Evolutionary conservation across 1,140 invertebrate genomes (phyloP).

Genomic region (Diachasma alloeum): DNA sequence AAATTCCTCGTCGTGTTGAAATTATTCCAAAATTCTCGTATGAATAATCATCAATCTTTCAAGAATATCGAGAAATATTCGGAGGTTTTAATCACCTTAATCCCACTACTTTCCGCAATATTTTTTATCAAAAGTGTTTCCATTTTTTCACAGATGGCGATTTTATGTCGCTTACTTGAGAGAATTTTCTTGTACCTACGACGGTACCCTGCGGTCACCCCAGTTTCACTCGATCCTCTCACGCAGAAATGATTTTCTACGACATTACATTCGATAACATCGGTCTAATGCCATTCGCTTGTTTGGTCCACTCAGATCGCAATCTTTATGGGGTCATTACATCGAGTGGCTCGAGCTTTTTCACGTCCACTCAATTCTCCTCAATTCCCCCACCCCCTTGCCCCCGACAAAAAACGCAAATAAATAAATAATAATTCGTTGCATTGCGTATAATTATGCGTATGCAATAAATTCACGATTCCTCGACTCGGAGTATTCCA

Average conservation of each 20-base stretch:
- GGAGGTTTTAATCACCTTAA: too few relatives aligned
- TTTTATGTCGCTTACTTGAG: not conserved
- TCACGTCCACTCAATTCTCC: not conserved
- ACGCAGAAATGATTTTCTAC: constrained; percentile 27
- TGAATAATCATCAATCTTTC: too few relatives aligned
- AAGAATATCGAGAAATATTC: too few relatives aligned
- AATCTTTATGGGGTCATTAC: constrained; percentile 9
- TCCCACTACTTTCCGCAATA: not conserved
- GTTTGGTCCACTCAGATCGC: constrained; percentile 6
- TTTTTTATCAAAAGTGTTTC: not conserved
- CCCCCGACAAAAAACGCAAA: not conserved
- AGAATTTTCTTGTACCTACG: constrained; percentile 13
- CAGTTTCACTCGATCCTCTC: not conserved
- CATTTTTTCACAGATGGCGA: not conserved
- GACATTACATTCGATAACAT: constrained; percentile 22
- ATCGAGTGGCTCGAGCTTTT: not conserved
- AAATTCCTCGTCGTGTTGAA: too few relatives aligned
- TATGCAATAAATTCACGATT: constrained; percentile 10
- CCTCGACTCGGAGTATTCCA: not conserved
- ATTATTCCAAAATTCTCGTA: too few relatives aligned
- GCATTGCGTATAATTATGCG: not conserved
- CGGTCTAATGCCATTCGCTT: constrained; percentile 24
- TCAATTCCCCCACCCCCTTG: not conserved
- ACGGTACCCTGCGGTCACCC: not conserved
- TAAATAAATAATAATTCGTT: constrained; percentile 2